Evolutionary conservation across 2,113 vertebrate genomes (phyloP).

Genomic region (Pollimyrus isidori): DNA sequence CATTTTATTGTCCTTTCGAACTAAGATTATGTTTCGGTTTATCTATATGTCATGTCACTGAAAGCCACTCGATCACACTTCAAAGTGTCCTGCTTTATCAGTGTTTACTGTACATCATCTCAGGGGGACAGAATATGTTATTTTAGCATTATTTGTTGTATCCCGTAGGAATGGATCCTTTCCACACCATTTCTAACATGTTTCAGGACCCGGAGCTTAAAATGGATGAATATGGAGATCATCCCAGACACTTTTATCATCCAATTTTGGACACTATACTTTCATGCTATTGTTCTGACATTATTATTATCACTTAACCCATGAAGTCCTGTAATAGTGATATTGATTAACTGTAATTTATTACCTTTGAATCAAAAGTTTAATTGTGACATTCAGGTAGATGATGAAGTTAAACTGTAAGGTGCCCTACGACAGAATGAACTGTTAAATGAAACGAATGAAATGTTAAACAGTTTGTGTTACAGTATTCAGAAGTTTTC

Average conservation of each 20-base stretch:
- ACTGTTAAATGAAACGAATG: too few relatives aligned
- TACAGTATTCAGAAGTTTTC: neutral
- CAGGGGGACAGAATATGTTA: neutral
- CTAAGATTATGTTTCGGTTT: neutral
- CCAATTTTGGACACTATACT: neutral
- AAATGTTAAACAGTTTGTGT: neutral
- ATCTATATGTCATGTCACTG: neutral
- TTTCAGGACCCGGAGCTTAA: neutral
- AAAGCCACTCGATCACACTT: neutral
- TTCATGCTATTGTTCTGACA: neutral
- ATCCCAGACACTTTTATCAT: neutral
- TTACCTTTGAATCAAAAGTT: neutral
- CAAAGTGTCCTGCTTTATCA: neutral
- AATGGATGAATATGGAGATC: neutral
- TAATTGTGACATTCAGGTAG: neutral
- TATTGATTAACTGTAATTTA: neutral
- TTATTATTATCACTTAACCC: neutral
- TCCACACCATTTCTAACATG: neutral
- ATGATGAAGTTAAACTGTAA: conserved; percentile 24
- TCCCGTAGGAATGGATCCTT: neutral
- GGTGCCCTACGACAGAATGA: conserved; percentile 34
- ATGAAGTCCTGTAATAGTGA: neutral
- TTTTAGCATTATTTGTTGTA: neutral
- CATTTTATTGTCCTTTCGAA: neutral
- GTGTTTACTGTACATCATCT: neutral